Conservation (phyloP, 2,888 invertebrate genomes). For the Hirtodrosophila alboralis region DNA sequence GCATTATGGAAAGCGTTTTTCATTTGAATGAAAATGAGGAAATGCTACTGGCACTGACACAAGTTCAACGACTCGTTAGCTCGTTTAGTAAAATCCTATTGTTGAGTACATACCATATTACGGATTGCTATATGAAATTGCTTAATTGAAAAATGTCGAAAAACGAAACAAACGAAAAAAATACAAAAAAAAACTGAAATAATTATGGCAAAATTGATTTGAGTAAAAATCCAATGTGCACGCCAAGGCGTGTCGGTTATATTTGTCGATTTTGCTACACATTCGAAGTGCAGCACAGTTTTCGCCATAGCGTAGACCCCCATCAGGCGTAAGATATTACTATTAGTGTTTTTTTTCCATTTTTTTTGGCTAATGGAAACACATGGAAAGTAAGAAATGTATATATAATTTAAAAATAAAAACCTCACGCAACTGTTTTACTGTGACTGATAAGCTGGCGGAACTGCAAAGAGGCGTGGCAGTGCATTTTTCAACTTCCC, state of each 20-base stretch:
- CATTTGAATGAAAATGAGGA: constrained; percentile 71
- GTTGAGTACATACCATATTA: constrained; percentile 19
- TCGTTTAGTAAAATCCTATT: constrained; percentile 9
- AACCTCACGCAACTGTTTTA: constrained; percentile 22
- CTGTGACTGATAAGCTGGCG: constrained; percentile 6
- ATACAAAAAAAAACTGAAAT: constrained; percentile 46
- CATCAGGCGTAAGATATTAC: not conserved
- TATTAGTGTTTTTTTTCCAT: not conserved
- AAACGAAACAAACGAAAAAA: constrained; percentile 42
- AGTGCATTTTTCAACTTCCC: constrained; percentile 1
- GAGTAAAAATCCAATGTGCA: constrained; percentile 57
- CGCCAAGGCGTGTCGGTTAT: constrained; percentile 46
- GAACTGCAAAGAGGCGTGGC: constrained; percentile 6
- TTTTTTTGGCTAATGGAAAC: constrained; percentile 3
- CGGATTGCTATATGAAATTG: constrained; percentile 54
- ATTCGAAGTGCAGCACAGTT: constrained; percentile 22
- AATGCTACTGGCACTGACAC: constrained; percentile 51
- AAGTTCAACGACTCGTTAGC: constrained; percentile 66
- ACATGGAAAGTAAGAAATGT: constrained; percentile 10
- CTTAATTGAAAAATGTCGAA: constrained; percentile 74
- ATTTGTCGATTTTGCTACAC: constrained; percentile 30
- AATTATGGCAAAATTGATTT: constrained; percentile 68
- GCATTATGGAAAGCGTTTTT: constrained; percentile 54
- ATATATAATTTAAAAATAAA: not conserved
- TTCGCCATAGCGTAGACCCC: constrained; percentile 27